Evolutionary conservation across 53 echinoderm and acorn worm genomes (phyloP).

Genomic region (Mesocentrotus franciscanus): DNA sequence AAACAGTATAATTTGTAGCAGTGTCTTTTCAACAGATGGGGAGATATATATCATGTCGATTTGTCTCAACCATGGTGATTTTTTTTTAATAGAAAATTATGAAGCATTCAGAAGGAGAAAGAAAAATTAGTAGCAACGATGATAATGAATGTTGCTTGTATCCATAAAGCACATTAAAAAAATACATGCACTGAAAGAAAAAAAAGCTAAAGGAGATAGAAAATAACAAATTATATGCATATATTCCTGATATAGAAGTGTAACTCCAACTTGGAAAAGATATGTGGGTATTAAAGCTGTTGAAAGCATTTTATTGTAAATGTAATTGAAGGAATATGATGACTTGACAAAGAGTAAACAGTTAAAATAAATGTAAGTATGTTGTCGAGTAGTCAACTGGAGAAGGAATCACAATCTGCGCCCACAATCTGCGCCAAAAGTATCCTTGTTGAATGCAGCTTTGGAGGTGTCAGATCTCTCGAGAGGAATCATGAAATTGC

Average conservation of each 20-base stretch:
- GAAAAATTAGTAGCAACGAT: neutral
- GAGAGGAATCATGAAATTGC: neutral
- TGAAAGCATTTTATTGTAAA: neutral
- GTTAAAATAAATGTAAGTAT: neutral
- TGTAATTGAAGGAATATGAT: neutral
- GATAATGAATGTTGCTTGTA: neutral
- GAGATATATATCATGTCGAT: neutral
- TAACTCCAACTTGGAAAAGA: too few relatives aligned
- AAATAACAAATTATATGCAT: too few relatives aligned
- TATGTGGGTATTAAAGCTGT: neutral
- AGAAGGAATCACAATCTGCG: neutral
- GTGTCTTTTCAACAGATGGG: constrained; percentile 16
- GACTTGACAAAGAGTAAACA: neutral
- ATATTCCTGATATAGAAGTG: too few relatives aligned
- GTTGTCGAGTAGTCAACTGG: neutral
- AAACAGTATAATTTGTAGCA: neutral
- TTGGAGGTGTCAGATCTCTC: neutral
- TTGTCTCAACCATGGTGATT: neutral
- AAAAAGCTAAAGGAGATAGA: too few relatives aligned
- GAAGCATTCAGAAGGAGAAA: neutral
- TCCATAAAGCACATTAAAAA: too few relatives aligned
- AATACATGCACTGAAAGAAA: too few relatives aligned
- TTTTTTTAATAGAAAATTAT: neutral
- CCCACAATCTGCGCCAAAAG: neutral
- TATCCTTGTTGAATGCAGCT: neutral